These are phyloP conservation scores for Diploptera punctata DNA, from an alignment of 2,888 invertebrate species.

Conservation along the genomic window DNA sequence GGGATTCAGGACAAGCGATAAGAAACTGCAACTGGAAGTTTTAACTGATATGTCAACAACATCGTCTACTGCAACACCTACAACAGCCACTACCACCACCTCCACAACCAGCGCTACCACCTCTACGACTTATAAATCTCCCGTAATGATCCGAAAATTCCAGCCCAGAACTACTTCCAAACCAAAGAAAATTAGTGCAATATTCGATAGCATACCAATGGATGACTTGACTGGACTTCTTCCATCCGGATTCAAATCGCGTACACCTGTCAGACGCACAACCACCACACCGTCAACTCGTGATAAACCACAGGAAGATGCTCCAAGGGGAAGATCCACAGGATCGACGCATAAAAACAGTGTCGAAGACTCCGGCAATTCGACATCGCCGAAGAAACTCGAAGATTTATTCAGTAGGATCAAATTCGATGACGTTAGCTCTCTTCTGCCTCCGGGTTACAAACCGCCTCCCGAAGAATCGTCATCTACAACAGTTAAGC, in stretches of 20 bases:
- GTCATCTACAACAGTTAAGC: neutral
- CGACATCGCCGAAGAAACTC: neutral
- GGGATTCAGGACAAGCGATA: constrained; percentile 70
- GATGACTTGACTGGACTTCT: constrained; percentile 67
- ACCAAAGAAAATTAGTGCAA: constrained; percentile 44
- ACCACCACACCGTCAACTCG: constrained; percentile 43
- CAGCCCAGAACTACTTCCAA: constrained; percentile 47
- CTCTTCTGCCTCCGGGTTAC: constrained; percentile 70
- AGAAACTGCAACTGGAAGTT: constrained; percentile 62
- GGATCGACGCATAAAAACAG: constrained; percentile 53
- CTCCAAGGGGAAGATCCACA: constrained; percentile 58
- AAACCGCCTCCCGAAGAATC: constrained; percentile 53
- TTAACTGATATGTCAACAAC: constrained; percentile 45
- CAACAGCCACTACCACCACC: constrained; percentile 59
- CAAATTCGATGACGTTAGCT: constrained; percentile 63
- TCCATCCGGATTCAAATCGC: constrained; percentile 64
- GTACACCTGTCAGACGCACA: constrained; percentile 45
- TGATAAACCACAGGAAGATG: constrained; percentile 60
- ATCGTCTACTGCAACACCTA: constrained; percentile 39
- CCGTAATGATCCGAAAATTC: constrained; percentile 47
- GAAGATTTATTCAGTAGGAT: constrained; percentile 59
- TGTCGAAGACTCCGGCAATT: neutral
- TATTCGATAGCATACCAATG: constrained; percentile 52
- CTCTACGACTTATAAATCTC: constrained; percentile 43
- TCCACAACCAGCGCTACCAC: constrained; percentile 50